phyloP scores from a whole-genome alignment of 2,797 vertebrate species.

The Girardinus metallicus region DNA sequence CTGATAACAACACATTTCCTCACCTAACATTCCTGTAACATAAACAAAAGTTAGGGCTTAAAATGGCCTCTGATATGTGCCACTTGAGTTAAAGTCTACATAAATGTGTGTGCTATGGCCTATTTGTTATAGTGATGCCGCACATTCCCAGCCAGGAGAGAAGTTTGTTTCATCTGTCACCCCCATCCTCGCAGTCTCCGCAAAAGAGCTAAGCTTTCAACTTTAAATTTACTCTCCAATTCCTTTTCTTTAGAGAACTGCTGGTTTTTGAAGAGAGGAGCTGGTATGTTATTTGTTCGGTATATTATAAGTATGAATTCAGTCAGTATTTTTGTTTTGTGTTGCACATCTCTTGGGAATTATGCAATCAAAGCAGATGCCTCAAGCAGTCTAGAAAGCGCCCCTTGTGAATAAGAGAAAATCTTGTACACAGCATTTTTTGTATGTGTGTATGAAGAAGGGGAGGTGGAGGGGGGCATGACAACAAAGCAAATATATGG shows the following conservation, averaged over 20 bases:
- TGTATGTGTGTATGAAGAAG: constrained; percentile 79
- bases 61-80: constrained; percentile 55
- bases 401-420: constrained; percentile 84
- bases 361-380: constrained; percentile 84
- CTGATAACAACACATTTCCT: constrained; percentile 62
- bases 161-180: constrained; percentile 74
- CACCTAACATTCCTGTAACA: constrained; percentile 50
- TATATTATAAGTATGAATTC: constrained; percentile 85
- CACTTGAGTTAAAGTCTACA: constrained; percentile 65
- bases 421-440: constrained; percentile 83
- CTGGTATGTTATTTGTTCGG: constrained; percentile 82
- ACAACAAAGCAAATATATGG: constrained; percentile 83
- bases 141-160: constrained; percentile 62
- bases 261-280: constrained; percentile 79
- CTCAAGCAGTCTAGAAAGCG: constrained; percentile 83
- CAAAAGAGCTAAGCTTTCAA: constrained; percentile 78
- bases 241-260: constrained; percentile 80
- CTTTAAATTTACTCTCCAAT: constrained; percentile 81
- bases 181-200: constrained; percentile 62
- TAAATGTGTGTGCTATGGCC: constrained; percentile 62
- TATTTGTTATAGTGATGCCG: constrained; percentile 74
- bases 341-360: constrained; percentile 80
- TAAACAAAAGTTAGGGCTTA: constrained; percentile 43
- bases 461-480: constrained; percentile 72
- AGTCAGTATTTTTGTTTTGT: constrained; percentile 85